These are phyloP conservation scores for Cyanistes caeruleus DNA, from an alignment of 2,113 vertebrate species.

Conservation along the genomic window DNA sequence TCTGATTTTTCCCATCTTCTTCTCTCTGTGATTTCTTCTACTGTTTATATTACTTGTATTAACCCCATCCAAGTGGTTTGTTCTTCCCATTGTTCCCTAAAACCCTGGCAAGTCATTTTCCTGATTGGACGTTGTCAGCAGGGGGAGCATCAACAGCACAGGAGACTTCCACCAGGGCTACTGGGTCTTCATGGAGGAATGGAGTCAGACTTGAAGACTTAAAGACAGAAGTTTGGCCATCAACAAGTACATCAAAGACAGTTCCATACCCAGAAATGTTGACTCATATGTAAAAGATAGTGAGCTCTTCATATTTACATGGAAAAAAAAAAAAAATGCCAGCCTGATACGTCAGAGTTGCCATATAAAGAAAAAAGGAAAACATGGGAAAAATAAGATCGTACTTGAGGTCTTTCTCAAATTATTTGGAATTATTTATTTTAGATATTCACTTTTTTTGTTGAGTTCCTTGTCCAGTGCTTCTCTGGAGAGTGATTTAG, in stretches of 20 bases:
- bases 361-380: neutral
- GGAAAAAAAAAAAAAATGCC: neutral
- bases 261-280: neutral
- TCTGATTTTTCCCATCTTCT: neutral
- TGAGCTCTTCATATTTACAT: neutral
- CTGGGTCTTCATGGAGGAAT: neutral
- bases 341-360: neutral
- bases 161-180: neutral
- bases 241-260: neutral
- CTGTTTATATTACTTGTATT: neutral
- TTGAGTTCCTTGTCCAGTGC: neutral
- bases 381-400: neutral
- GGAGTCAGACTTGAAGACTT: neutral
- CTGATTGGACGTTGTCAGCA: neutral
- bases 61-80: neutral
- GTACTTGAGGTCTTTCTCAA: neutral
- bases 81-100: neutral
- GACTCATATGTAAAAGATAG: neutral
- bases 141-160: constrained; percentile 1
- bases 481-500: neutral
- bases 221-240: neutral
- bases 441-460: neutral
- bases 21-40: neutral
- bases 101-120: neutral
- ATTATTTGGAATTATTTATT: neutral